Evolutionary conservation across 92 coral and sea anemone genomes (phyloP).

Genomic region (Meandrina meandrites): DNA sequence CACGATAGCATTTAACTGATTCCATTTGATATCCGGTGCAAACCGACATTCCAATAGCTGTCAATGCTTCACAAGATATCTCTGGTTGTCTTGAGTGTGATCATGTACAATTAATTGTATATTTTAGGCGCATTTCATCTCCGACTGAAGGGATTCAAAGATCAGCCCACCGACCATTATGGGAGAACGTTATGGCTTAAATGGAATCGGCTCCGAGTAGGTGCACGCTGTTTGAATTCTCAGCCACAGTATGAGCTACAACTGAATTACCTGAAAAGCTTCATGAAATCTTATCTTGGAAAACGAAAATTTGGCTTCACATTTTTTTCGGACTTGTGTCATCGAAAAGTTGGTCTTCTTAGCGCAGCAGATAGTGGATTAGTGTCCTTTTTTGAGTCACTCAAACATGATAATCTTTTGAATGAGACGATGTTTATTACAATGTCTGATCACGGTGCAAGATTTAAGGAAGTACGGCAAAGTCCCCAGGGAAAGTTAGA

Average conservation of each 20-base stretch:
- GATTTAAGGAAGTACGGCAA: constrained; percentile 69
- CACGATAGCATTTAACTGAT: no score
- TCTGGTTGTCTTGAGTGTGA: no score
- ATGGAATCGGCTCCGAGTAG: neutral
- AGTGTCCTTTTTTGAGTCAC: constrained; percentile 43
- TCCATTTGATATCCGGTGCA: no score
- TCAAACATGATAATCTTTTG: constrained; percentile 58
- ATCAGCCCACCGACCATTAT: constrained; percentile 76
- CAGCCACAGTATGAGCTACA: constrained; percentile 62
- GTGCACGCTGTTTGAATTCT: constrained; percentile 48
- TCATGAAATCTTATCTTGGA: constrained; percentile 73
- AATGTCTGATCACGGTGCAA: constrained; percentile 78
- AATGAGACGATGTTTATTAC: constrained; percentile 75
- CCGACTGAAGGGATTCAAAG: constrained; percentile 62
- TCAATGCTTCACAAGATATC: no score
- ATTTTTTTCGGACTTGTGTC: constrained; percentile 69
- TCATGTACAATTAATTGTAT: no score
- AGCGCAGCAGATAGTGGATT: constrained; percentile 58
- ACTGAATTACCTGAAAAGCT: constrained; percentile 74
- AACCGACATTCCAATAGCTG: no score
- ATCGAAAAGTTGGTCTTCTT: constrained; percentile 49
- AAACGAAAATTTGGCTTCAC: constrained; percentile 70
- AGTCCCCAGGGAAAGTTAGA: constrained; percentile 76
- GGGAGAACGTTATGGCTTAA: constrained; percentile 63
- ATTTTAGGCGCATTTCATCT: constrained; percentile 59